Percentiles rank a stretch among this genome's conserved stretches.
phyloP scores from a whole-genome alignment of 2,797 vertebrate species.

The Cetoscarus ocellatus region DNA sequence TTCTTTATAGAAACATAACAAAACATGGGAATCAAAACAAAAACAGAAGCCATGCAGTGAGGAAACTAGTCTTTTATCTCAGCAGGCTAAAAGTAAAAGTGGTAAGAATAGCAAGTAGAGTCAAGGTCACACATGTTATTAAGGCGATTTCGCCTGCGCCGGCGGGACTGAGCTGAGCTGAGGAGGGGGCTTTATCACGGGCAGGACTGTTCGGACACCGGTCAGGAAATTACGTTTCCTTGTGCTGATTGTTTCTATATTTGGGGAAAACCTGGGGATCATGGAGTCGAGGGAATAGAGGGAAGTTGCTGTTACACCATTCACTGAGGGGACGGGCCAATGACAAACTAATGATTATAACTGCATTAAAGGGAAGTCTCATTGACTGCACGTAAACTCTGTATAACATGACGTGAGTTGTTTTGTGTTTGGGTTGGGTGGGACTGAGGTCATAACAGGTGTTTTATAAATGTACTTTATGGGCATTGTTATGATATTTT shows the following conservation, averaged over 20 bases:
- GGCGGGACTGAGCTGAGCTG: slow-evolving; percentile 15
- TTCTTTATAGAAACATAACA: slow-evolving; percentile 19
- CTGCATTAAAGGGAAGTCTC: slow-evolving; percentile 44
- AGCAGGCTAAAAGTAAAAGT: slow-evolving; percentile 43
- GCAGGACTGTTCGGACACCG: slow-evolving; percentile 4
- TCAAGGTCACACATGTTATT: slow-evolving; percentile 66
- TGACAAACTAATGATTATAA: slow-evolving; percentile 18
- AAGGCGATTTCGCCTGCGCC: slow-evolving; percentile 28
- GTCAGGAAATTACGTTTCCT: slow-evolving; percentile 78
- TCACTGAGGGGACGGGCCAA: slow-evolving; percentile 11
- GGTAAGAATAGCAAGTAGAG: slow-evolving; percentile 64
- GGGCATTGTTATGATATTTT: slow-evolving; percentile 6
- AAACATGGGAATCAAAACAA: background rate
- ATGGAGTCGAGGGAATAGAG: slow-evolving; percentile 22
- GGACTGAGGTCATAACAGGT: slow-evolving; percentile 19
- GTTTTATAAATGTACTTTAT: background rate
- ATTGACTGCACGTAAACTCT: background rate
- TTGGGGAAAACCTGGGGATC: slow-evolving; percentile 66
- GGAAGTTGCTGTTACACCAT: slow-evolving; percentile 23
- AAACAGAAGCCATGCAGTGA: background rate
- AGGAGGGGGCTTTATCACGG: slow-evolving; percentile 45
- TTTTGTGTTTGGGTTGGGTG: background rate
- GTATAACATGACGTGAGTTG: background rate
- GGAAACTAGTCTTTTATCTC: slow-evolving; percentile 24
- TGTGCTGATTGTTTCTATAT: slow-evolving; percentile 80